A percentile compares a stretch with the other conserved stretches of the same genome.
These are phyloP conservation scores for Pterobdella sp. DNA, from an alignment of 2,888 invertebrate species.

Conservation along the genomic window DNA sequence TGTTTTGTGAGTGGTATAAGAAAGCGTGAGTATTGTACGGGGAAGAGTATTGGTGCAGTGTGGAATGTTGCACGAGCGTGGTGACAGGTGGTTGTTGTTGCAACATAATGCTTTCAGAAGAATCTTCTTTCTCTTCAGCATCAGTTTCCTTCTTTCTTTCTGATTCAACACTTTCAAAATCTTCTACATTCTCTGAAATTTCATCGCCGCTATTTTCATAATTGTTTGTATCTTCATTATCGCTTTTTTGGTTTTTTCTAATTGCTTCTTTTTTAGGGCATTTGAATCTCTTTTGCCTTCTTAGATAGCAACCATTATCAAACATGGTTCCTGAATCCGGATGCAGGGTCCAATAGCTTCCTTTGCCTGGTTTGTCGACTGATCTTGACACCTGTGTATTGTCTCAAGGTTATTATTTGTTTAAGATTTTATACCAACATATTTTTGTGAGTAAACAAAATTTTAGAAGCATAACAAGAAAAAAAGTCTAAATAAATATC, in stretches of 20 bases:
- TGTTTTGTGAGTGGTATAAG: not conserved
- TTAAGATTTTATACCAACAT: no score
- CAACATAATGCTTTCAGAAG: not conserved
- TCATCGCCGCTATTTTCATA: not conserved
- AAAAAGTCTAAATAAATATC: no score
- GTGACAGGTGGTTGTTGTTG: not conserved
- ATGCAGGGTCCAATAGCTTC: constrained; percentile 85
- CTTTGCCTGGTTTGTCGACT: constrained; percentile 56
- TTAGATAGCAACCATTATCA: constrained; percentile 92
- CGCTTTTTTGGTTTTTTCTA: constrained; percentile 32
- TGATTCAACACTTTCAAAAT: no score
- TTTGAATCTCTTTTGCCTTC: constrained; percentile 94
- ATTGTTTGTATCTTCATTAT: not conserved
- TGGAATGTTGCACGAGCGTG: not conserved
- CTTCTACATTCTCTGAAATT: no score
- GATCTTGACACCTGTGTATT: constrained; percentile 28
- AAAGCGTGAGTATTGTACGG: not conserved
- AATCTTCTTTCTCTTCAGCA: no score
- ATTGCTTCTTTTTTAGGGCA: constrained; percentile 71
- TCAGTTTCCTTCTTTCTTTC: no score
- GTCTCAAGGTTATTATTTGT: no score
- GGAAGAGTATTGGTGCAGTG: not conserved
- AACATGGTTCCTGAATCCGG: constrained; percentile 99
- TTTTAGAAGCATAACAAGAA: no score
- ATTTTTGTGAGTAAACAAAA: no score